Base-by-base conservation (phyloP, 1,140 invertebrate genomes). In the Battus philenor region DNA sequence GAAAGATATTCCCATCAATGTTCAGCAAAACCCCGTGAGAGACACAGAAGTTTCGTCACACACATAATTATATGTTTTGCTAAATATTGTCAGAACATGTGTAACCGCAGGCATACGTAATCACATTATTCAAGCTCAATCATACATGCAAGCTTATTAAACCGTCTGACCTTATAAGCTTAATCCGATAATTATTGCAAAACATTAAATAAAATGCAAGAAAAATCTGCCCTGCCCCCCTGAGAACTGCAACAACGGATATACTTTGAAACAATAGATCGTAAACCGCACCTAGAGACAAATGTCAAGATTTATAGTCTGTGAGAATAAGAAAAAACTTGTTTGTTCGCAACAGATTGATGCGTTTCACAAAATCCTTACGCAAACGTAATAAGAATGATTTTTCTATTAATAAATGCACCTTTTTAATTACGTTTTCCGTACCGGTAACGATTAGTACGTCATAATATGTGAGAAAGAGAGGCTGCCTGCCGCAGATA, bases 301-400 rank as follows among this genome's bases (percentile, higher is more conserved):
- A 74, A 78, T 75, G 49, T 54, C 36, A 58, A 66, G 58, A 74
- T 74, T 77, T 73, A 71, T 69, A 59, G 50, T 52, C 54, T 60
- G 29, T 50, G 34, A 50, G 47, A 66, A 64, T 63, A 65, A 72
- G 29, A 45, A 31, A 33, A 12, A 8, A 11, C 26, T 9, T 41
- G 4, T 8, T 10, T 2, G 31, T 16, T 34, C 24, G 24, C 45
- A 52, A 32, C 18, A 11, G 33, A 29, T 50, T 60, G 55, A 45
- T 32, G 9, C 17, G 2, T 24, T n/a, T 18, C 12, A n/a, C 6
- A 27, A 52, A 53, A 31, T 24, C 30, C 34, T 10, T 26, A 32
- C 16, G 36, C 32, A n/a, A 33, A 33, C 3, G 24, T 9, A 2
- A 52, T 52, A 52, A 33, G 10, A 27, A 12, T 16, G 11, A 17